Percentiles rank a stretch among this genome's conserved stretches.
Conservation (phyloP, 2,797 vertebrate genomes). For the Falco cherrug region DNA sequence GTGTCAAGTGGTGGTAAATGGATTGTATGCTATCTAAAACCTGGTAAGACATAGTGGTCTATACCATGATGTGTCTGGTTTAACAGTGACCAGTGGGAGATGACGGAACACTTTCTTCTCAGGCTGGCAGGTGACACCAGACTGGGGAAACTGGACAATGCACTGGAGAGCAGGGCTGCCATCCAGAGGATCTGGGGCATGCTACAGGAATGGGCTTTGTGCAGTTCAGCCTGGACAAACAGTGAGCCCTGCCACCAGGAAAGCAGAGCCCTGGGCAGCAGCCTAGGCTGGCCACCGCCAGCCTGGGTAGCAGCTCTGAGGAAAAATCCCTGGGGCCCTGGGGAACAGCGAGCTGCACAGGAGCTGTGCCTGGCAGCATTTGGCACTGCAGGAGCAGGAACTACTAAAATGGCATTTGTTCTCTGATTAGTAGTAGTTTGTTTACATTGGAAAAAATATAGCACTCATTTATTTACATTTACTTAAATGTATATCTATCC, state of each 20-base stretch:
- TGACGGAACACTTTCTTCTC: neutral
- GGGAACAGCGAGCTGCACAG: accelerated
- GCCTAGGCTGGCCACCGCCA: neutral
- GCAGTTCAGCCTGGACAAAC: neutral
- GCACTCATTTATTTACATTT: neutral
- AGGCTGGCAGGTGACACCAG: neutral
- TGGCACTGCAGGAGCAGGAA: neutral
- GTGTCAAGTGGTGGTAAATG: neutral
- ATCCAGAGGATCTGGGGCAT: accelerated
- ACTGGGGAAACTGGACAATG: accelerated
- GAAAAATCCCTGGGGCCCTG: neutral
- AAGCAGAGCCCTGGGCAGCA: neutral
- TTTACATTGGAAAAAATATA: neutral
- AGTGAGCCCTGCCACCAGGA: neutral
- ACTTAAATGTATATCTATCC: neutral
- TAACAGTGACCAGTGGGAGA: accelerated
- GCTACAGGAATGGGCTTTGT: neutral
- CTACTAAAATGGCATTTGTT: neutral
- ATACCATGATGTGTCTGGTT: accelerated
- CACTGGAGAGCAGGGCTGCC: neutral
- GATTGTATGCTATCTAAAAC: neutral
- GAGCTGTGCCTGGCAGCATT: neutral
- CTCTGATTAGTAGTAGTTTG: neutral
- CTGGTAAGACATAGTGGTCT: neutral
- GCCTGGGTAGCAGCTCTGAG: neutral